Base-by-base conservation (phyloP, 2,797 vertebrate genomes). In the Adrianichthys oophorus region DNA sequence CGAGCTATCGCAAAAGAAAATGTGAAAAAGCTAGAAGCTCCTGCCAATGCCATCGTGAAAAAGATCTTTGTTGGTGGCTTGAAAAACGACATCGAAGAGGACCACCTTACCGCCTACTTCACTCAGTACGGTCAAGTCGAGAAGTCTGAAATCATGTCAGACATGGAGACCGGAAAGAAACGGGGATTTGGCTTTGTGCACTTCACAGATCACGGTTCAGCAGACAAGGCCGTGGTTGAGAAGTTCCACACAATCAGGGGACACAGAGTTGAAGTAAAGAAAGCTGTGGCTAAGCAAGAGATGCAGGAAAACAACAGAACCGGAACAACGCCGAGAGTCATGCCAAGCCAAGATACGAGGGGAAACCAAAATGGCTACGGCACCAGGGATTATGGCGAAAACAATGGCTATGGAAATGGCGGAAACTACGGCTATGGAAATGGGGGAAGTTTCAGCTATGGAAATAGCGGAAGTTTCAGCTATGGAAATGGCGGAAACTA, bases 201-300 rank as follows among this genome's bases (percentile, higher is more conserved):
- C 62, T 99, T 98, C 70, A 92, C 93, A 48, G 96, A 93, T 29
- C 95, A 98, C 90, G 97, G 98, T 74, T 93, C 97, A 0, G 97
- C 96, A 6, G 97, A 99, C 56, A 98, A 98, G 77, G 94, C 96
- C 0, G 97, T 97, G 0, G 95, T 99, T 59, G 93, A 97, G 12
- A 98, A 98, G 72, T 98, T 95, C 51, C 97, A 99, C 76, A 94
- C 92, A 0, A 94, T 99, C 59, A 96, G 97, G 50, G 95, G 95
- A 74, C 95, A 98, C 82, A 96, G 96, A 60, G 96, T 98, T 32
- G 97, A 99, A 79, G 97, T 99, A 58, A 99, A 99, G 91, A 99
- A 98, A 68, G 96, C 96, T 29, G 92, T 99, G 43, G 96, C 96
- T 60, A 96, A 95, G 80, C 95, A 98, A 78, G 97, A 98, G 76